Evolutionary conservation across 2,797 vertebrate species (phyloP), one percentile per base, ranked within the genome.

Genomic region (Gymnoscopelus microlampas): DNA sequence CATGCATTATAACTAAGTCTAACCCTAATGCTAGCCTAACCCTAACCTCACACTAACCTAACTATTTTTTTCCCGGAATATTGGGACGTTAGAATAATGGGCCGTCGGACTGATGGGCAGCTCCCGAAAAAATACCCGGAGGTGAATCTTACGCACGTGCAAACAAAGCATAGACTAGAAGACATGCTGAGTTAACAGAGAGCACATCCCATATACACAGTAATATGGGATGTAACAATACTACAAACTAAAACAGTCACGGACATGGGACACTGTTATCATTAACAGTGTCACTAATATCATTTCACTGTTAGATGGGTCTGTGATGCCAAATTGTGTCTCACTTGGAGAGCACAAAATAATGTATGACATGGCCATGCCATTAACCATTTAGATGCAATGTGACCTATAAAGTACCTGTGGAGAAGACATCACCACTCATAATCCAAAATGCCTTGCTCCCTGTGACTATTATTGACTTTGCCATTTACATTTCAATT

Each of bases 401-500:
- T 39, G 55, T 79, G 74, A 81, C 78, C 76, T 65, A 66, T 10
- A 44, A 7, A 10, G 39, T 44, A 44, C 58, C 63, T 77, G 60
- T 70, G 61, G 71, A 76, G 59, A 78, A 76, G 60, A 78, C 66
- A 26, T 39, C 12, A 10, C 48, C 60, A 76, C 77, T 77, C 72
- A 73, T 86, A 77, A 80, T 84, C 68, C 80, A 83, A 77, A 71
- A 66, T 61, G 61, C 26, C 32, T 44, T 0, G 47, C 71, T 70
- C 48, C 66, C 50, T n/a, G 0, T 53, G 71, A 67, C 78, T 86
- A 82, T 80, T 66, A 83, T 78, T 80, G 66, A 26, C 60, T 70
- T 24, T 58, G 72, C 81, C 49, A 89, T 89, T 85, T 85, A 78
- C 79, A 88, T 87, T 82, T 85, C 77, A 86, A 70, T 82, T 82